A percentile compares a stretch with the other conserved stretches of the same genome.
phyloP scores from a whole-genome alignment of 2,797 vertebrate genomes.

The Loris lydekkerianus region DNA sequence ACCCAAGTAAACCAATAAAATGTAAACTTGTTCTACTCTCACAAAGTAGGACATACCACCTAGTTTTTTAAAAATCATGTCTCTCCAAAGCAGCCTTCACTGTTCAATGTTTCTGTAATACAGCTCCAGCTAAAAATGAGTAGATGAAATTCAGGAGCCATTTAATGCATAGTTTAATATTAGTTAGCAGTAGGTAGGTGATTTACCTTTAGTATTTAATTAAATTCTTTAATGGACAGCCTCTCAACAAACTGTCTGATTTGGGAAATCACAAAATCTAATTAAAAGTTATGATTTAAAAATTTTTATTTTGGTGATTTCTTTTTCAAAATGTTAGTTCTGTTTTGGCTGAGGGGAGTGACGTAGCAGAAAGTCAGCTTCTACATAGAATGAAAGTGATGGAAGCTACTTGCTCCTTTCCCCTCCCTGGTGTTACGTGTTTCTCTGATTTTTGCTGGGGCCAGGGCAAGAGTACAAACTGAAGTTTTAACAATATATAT shows the following conservation, averaged over 20 bases:
- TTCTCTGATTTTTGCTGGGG: neutral
- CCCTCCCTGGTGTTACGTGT: neutral
- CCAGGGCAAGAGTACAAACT: neutral
- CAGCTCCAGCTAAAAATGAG: neutral
- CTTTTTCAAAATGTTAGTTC: neutral
- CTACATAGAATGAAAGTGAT: neutral
- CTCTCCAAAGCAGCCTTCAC: neutral
- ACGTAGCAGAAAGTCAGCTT: slow-evolving; percentile 2
- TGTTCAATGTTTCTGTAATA: neutral
- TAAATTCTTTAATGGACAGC: neutral
- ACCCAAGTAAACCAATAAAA: neutral
- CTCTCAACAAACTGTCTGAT: neutral
- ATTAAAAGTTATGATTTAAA: neutral
- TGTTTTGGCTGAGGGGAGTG: neutral
- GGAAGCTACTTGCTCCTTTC: neutral
- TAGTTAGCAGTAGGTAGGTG: neutral
- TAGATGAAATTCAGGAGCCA: neutral
- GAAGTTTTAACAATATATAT: neutral
- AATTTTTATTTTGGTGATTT: slow-evolving; percentile 10
- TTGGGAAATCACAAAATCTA: slow-evolving; percentile 33
- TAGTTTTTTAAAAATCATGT: neutral
- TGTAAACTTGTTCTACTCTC: neutral
- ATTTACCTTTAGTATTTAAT: neutral
- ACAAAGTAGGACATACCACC: neutral
- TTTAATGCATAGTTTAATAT: neutral